These are phyloP conservation scores for Nephrocerus scutellatus DNA, from an alignment of 2,888 invertebrate genomes.

Conservation along the genomic window DNA sequence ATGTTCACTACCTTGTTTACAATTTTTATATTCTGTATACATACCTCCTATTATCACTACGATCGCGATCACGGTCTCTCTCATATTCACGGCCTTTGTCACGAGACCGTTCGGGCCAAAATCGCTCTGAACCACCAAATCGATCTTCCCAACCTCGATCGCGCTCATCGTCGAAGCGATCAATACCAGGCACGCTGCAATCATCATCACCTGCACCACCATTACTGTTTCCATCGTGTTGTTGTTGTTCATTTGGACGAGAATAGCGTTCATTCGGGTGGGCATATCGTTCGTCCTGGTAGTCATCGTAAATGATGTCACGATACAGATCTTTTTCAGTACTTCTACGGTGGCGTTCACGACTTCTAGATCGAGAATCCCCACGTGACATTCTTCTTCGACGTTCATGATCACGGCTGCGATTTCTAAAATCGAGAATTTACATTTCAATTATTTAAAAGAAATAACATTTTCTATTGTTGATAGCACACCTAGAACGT, in stretches of 20 bases:
- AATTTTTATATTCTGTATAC: too few relatives aligned
- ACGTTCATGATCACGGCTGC: constrained; percentile 36
- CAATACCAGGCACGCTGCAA: too few relatives aligned
- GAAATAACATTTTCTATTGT: not conserved
- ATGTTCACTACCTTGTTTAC: constrained; percentile 21
- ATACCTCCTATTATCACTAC: constrained; percentile 30
- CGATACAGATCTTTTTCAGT: constrained; percentile 43
- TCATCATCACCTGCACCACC: constrained; percentile 29
- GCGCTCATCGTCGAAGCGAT: constrained; percentile 24
- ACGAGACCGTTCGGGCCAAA: constrained; percentile 26
- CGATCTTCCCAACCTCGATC: constrained; percentile 27
- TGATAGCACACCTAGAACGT: constrained; percentile 32
- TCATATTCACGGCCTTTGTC: constrained; percentile 26
- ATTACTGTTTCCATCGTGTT: constrained; percentile 27
- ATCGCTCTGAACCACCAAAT: constrained; percentile 26
- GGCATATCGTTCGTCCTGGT: constrained; percentile 42
- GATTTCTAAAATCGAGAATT: constrained; percentile 29
- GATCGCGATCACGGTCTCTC: constrained; percentile 30
- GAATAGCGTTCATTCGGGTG: constrained; percentile 20
- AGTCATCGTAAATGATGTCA: constrained; percentile 44
- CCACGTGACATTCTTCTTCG: too few relatives aligned
- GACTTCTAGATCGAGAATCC: constrained; percentile 41
- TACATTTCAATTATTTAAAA: not conserved
- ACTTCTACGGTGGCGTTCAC: constrained; percentile 37
- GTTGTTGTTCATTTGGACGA: constrained; percentile 25